Base-by-base conservation (phyloP, 2,797 vertebrate species). In the Arctocebus calabarensis region DNA sequence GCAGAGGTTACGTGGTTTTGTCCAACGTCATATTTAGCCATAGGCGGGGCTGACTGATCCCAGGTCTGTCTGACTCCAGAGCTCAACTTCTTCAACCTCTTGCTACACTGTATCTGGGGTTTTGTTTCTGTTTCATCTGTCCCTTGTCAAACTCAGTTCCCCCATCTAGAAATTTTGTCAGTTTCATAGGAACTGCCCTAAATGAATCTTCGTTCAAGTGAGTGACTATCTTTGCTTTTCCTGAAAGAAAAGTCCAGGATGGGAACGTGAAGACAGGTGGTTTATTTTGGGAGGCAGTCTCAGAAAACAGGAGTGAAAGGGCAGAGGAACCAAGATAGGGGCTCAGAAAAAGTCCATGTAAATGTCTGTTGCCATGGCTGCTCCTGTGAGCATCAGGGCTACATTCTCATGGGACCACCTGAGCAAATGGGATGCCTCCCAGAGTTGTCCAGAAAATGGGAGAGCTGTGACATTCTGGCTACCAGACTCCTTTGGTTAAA, bases 301-400 rank as follows among this genome's bases (percentile, higher is more conserved):
- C 73, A 75, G 52, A 17, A 64, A 66, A 61, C 7, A 79, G 25
- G 17, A 17, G 34, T 27, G 23, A 75, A 27, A 43, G 2, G 23
- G 37, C 27, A 59, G 43, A 32, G 9, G 57, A 19, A 37, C 9
- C 10, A 16, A 68, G 77, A 66, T 4, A 0, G 62, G 6, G 16
- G 9, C 8, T 9, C 14, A 62, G 40, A 82, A 55, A 68, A 81
- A 12, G 37, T 19, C 17, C 29, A 4, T 2, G 3, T 37, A 19
- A 68, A 25, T 12, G 61, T 3, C 17, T 37, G 17, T 2, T 37
- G 25, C n/a, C 57, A 22, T 5, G 1, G n/a, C 1, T 10, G 1
- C 25, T 32, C 5, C 55, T 3, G 0, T 27, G 64, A 43, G 48
- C 55, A 1, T 0, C 0, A 0, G 14, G 0, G 25, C 17, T 8